These are phyloP conservation scores for Peromyscus eremicus DNA, from an alignment of 2,797 vertebrate genomes.

Conservation along the genomic window DNA sequence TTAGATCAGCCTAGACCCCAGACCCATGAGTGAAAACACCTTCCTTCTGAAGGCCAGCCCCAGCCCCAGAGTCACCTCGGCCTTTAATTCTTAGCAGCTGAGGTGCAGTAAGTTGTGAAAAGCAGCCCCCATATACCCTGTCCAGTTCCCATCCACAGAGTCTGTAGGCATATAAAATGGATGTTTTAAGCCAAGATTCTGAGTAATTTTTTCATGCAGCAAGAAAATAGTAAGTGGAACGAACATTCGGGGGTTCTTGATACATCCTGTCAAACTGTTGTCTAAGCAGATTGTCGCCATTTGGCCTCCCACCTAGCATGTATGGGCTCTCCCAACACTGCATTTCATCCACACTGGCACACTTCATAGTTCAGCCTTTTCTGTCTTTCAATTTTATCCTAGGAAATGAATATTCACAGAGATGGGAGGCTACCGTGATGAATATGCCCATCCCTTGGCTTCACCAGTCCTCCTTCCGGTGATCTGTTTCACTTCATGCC, in stretches of 20 bases:
- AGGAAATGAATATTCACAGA: constrained; percentile 49
- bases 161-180: neutral
- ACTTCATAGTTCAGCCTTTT: neutral
- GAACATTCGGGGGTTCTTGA: neutral
- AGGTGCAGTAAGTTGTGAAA: neutral
- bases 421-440: neutral
- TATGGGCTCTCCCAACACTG: neutral
- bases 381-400: neutral
- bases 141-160: neutral
- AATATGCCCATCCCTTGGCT: neutral
- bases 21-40: neutral
- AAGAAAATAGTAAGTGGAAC: constrained; percentile 16
- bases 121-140: no score
- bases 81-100: neutral
- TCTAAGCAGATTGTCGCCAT: neutral
- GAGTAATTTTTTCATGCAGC: neutral
- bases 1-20: neutral
- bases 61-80: neutral
- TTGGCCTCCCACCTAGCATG: constrained; percentile 2
- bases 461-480: neutral
- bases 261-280: neutral
- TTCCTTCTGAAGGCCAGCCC: neutral
- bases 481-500: neutral
- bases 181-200: neutral
- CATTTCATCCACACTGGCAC: neutral